These are phyloP conservation scores for Strongylocentrotus purpuratus DNA, from an alignment of 35 echinoderm and acorn worm species.

Conservation along the genomic window DNA sequence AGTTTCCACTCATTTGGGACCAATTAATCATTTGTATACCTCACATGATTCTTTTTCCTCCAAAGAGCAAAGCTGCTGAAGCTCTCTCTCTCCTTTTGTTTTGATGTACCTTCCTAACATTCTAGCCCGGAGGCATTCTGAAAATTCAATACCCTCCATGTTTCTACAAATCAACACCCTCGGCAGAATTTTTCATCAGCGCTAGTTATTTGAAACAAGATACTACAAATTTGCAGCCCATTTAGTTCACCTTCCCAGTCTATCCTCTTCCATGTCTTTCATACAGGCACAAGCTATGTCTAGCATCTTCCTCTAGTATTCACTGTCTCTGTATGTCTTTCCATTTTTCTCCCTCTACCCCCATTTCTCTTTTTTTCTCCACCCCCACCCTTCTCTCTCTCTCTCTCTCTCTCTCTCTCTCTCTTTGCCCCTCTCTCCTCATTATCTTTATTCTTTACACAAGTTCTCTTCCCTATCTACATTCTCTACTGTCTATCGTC, in stretches of 20 bases:
- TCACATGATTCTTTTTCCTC: background rate
- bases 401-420: background rate
- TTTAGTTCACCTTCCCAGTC: slow-evolving; percentile 24
- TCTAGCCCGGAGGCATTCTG: background rate
- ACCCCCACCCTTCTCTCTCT: background rate
- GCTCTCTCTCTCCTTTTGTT: background rate
- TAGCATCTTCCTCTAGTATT: background rate
- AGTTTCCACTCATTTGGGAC: background rate
- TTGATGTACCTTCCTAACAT: slow-evolving; percentile 20
- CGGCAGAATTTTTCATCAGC: slow-evolving; percentile 13
- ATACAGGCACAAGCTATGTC: background rate
- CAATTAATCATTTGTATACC: slow-evolving; percentile 6
- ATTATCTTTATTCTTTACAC: background rate
- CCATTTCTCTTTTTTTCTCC: too few species aligned
- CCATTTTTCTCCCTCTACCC: background rate
- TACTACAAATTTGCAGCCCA: slow-evolving; percentile 24
- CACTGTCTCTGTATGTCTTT: background rate
- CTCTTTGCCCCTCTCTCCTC: background rate
- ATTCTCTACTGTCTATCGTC: background rate
- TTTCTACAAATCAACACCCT: slow-evolving; percentile 27
- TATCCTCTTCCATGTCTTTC: background rate
- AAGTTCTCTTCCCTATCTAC: background rate
- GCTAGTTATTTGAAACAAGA: slow-evolving; percentile 20
- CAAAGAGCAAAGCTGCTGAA: background rate
- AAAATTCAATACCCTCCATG: slow-evolving; percentile 18